Evolutionary conservation across 2,797 vertebrate genomes (phyloP), one percentile per base, ranked within the genome.

Genomic region (Centroberyx gerrardi): DNA sequence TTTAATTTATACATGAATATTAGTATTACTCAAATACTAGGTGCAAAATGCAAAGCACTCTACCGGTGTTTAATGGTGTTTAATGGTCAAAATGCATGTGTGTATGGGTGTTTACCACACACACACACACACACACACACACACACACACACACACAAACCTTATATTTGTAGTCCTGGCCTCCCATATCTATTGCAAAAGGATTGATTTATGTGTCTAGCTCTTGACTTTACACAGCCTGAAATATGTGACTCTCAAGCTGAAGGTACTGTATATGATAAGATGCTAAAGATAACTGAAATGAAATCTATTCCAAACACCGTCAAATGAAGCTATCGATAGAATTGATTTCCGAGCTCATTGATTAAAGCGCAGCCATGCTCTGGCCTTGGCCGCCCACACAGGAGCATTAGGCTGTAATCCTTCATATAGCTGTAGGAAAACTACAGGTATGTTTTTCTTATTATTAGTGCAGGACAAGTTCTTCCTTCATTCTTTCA

Each of bases 251-350:
- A 68, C 33, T 28, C 15, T 22, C 51, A 28, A 31, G 27, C n/a
- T 58, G 4, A 48, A 58, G 27, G 54, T 56, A 56, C 54, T 31
- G 66, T 18, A 33, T 49, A 68, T 68, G 54, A 68, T 68, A 48
- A 68, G 54, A 68, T 36, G 66, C 55, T 68, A 58, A 68, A 68
- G 66, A 68, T 49, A 68, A 59, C 42, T 36, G 29, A 59, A 68
- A 58, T 58, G 1, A 68, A 68, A 68, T 59, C 66, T 49, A 48
- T 68, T 33, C 42, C 66, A 59, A 46, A 58, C 54, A 14, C 64
- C 18, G 54, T 58, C 66, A 56, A 68, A 58, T 58, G 12, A 68
- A 58, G 54, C 54, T 33, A 49, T 68, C 42, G 12, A 58, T 49
- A 40, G 7, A 40, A 68, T 68, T 48, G 54, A 68, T 68, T 53